Percentiles rank a stretch among this genome's conserved stretches.
These are phyloP conservation scores for Drosophila watanabei DNA, from an alignment of 1,140 invertebrate species.

Conservation along the genomic window DNA sequence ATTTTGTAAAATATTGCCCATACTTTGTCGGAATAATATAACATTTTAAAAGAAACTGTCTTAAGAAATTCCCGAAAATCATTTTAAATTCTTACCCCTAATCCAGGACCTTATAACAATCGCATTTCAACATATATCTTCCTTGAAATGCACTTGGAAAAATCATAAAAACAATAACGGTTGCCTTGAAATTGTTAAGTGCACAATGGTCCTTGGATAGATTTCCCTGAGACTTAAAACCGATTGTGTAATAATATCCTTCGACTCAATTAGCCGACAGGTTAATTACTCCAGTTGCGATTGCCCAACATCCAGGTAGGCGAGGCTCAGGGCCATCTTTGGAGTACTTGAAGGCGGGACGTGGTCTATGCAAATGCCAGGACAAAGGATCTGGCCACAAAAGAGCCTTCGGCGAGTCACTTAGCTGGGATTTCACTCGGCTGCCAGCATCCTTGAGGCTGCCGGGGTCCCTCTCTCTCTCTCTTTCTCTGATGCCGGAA, in stretches of 20 bases:
- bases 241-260: conserved; percentile 23
- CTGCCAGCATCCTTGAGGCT: conserved; percentile 53
- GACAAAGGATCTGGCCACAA: conserved; percentile 47
- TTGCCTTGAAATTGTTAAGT: conserved; percentile 17
- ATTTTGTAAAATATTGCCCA: rapidly evolving
- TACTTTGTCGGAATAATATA: neutral
- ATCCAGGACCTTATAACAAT: neutral
- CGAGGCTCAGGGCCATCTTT: neutral
- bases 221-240: neutral
- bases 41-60: neutral
- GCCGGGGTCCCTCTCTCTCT: conserved; percentile 33
- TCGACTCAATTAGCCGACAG: conserved; percentile 38
- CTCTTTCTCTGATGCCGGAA: conserved; percentile 63
- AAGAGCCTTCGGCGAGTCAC: conserved; percentile 45
- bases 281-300: conserved; percentile 48
- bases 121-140: neutral
- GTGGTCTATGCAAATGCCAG: conserved; percentile 37
- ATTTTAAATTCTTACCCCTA: neutral
- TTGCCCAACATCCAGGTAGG: conserved; percentile 38
- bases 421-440: conserved; percentile 27
- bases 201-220: neutral
- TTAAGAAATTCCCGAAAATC: neutral
- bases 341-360: neutral
- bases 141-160: neutral
- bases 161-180: neutral